These are phyloP conservation scores for Chloroclystis v-ata DNA, from an alignment of 2,888 invertebrate species.

Conservation along the genomic window DNA sequence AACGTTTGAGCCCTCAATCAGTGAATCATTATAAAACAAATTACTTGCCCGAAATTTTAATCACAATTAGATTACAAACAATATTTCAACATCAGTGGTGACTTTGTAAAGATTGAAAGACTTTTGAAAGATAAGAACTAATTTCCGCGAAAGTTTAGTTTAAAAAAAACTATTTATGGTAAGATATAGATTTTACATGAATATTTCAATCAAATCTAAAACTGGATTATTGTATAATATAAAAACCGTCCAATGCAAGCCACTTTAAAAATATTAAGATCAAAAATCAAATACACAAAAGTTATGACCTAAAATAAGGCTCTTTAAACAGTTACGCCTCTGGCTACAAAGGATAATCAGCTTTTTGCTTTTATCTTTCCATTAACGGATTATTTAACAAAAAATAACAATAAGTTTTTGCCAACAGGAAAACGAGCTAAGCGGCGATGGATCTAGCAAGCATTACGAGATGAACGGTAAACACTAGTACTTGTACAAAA, in stretches of 20 bases:
- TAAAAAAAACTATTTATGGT: too few relatives aligned
- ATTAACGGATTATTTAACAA: not conserved
- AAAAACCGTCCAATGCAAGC: too few relatives aligned
- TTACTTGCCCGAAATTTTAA: slow-evolving; percentile 31
- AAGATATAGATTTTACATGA: too few relatives aligned
- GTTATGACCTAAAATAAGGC: not conserved
- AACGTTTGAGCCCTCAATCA: slow-evolving; percentile 58
- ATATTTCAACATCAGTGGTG: slow-evolving; percentile 5
- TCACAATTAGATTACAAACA: slow-evolving; percentile 22
- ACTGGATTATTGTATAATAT: too few relatives aligned
- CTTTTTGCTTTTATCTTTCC: not conserved
- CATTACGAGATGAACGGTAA: slow-evolving; percentile 57
- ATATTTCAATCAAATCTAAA: too few relatives aligned
- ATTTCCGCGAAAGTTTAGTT: too few relatives aligned
- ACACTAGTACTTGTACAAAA: slow-evolving; percentile 24
- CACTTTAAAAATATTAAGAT: too few relatives aligned
- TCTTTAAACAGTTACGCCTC: slow-evolving; percentile 3
- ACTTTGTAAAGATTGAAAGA: too few relatives aligned
- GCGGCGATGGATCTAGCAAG: slow-evolving; percentile 46
- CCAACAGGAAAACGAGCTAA: slow-evolving; percentile 56
- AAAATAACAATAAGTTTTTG: not conserved
- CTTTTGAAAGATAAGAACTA: slow-evolving; percentile 4
- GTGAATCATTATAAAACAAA: slow-evolving; percentile 42
- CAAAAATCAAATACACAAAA: too few relatives aligned
- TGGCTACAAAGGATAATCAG: not conserved